Evolutionary conservation across 1,140 invertebrate genomes (phyloP).

Genomic region (Tribolium castaneum): DNA sequence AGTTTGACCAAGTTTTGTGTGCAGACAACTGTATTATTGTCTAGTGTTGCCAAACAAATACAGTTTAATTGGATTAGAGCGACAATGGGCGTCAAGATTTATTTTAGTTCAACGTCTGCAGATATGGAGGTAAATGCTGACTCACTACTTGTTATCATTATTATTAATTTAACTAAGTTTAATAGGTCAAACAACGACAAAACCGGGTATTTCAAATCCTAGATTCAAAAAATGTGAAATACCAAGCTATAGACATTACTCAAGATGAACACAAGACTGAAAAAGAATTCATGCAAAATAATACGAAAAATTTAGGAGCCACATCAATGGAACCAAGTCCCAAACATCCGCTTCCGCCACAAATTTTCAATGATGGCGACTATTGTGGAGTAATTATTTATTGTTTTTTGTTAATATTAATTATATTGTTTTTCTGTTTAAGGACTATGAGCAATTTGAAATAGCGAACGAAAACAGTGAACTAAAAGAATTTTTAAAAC

Average conservation of each 20-base stretch:
- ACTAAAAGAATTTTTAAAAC: constrained; percentile 82
- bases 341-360: constrained; percentile 80
- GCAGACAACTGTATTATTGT: background rate
- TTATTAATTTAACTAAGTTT: constrained; percentile 51
- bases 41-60: background rate
- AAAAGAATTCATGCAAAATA: constrained; percentile 93
- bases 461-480: constrained; percentile 88
- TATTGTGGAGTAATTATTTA: constrained; percentile 85
- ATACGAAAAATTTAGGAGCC: constrained; percentile 81
- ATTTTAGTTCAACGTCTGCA: constrained; percentile 89
- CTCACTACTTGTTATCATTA: constrained; percentile 46
- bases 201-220: constrained; percentile 92
- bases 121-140: constrained; percentile 83
- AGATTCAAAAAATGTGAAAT: constrained; percentile 88
- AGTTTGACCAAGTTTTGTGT: background rate
- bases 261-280: constrained; percentile 89
- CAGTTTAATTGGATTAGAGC: background rate
- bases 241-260: constrained; percentile 91
- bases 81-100: constrained; percentile 90
- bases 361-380: constrained; percentile 92
- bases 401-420: background rate
- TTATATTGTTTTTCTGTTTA: constrained; percentile 44
- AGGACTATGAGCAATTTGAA: constrained; percentile 93
- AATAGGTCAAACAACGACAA: constrained; percentile 93
- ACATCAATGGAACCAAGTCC: constrained; percentile 72